A percentile compares a stretch with the other conserved stretches of the same genome.
phyloP scores from a whole-genome alignment of 2,113 vertebrate species.

The Salminus brasiliensis region DNA sequence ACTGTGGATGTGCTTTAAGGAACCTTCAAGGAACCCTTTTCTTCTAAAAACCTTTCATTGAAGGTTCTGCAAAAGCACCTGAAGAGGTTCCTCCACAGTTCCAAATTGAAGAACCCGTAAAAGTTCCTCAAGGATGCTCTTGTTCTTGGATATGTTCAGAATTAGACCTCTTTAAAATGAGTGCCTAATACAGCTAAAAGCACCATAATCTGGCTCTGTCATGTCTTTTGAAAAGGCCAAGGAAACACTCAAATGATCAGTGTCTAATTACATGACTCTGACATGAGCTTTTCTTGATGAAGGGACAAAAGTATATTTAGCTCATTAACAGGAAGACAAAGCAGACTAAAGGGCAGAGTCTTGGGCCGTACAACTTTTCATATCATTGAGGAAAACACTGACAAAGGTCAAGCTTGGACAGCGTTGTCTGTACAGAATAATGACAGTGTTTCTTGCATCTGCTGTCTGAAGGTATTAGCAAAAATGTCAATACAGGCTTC shows the following conservation, averaged over 20 bases:
- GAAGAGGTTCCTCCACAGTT: too few species aligned
- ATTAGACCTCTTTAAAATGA: constrained; percentile 15
- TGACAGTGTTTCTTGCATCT: not conserved
- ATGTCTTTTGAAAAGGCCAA: constrained; percentile 1
- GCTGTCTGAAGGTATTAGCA: not conserved
- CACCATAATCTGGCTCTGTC: not conserved
- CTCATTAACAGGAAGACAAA: not conserved
- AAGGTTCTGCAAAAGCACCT: too few species aligned
- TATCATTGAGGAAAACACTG: not conserved
- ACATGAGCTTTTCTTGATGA: too few species aligned
- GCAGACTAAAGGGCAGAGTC: not conserved
- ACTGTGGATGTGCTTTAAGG: too few species aligned
- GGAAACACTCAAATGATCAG: not conserved
- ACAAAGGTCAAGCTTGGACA: not conserved
- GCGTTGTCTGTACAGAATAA: not conserved
- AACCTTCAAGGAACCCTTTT: too few species aligned
- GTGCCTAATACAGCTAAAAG: not conserved
- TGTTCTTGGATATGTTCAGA: constrained; percentile 23
- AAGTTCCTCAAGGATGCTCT: too few species aligned
- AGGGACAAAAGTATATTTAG: too few species aligned
- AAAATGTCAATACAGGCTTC: not conserved
- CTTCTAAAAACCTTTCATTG: too few species aligned
- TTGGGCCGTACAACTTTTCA: not conserved
- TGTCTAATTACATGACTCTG: not conserved
- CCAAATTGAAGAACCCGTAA: too few species aligned